phyloP scores from a whole-genome alignment of 2,888 invertebrate species.

The Steinernema scapterisci region DNA sequence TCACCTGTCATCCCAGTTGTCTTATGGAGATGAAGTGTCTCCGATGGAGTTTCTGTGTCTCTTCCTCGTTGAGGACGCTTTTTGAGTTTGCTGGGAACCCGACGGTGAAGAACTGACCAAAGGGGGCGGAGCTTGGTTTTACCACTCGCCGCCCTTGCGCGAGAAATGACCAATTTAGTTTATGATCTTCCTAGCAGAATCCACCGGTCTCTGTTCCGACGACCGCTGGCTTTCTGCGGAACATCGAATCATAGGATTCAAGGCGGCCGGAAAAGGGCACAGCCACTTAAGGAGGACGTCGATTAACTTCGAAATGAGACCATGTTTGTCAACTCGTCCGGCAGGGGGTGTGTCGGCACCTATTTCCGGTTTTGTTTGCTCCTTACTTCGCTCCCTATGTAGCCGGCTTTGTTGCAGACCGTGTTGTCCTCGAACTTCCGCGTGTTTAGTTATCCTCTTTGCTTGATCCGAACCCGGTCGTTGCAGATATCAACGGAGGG shows the following conservation, averaged over 20 bases:
- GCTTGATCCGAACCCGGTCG: not conserved
- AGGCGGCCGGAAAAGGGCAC: slow-evolving; percentile 13
- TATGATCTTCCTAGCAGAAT: slow-evolving; percentile 21
- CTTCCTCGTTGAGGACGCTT: not conserved
- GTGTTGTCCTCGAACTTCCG: slow-evolving; percentile 25
- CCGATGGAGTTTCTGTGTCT: not conserved
- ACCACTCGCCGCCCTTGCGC: not conserved
- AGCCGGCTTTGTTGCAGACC: not conserved
- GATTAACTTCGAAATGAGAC: not conserved
- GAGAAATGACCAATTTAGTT: slow-evolving; percentile 25
- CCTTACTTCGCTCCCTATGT: slow-evolving; percentile 8
- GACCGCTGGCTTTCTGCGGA: not conserved
- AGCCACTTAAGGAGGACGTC: not conserved
- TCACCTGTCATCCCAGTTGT: not conserved
- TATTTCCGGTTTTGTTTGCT: slow-evolving; percentile 29
- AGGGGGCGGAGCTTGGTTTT: slow-evolving; percentile 5
- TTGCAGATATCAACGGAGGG: not conserved
- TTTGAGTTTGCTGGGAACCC: slow-evolving; percentile 8
- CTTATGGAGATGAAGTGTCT: not conserved
- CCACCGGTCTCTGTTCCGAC: not conserved
- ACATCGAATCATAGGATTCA: not conserved
- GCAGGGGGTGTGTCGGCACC: slow-evolving; percentile 21
- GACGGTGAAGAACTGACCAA: not conserved
- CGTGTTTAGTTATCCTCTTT: not conserved
- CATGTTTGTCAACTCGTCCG: slow-evolving; percentile 12